Evolutionary conservation across 2,113 vertebrate species (phyloP).

Genomic region (Ramphastos sulfuratus): DNA sequence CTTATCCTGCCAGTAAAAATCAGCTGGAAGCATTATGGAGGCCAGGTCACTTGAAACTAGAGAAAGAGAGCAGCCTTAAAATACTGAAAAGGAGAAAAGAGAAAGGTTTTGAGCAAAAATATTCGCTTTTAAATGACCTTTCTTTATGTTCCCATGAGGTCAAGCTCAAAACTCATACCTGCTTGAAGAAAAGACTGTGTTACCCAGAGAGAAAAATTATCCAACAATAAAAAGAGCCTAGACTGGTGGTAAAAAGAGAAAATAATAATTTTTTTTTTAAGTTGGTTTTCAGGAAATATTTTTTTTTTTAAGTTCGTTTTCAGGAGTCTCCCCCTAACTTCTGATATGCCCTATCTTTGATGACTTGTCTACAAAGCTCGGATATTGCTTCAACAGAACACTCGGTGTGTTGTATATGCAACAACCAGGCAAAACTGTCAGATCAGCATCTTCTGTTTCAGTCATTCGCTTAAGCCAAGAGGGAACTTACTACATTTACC

Average conservation of each 20-base stretch:
- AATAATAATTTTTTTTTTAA: neutral
- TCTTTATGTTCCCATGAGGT: neutral
- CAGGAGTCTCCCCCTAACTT: neutral
- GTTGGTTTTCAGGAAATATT: neutral
- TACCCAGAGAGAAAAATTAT: neutral
- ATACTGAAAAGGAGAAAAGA: neutral
- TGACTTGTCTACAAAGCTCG: neutral
- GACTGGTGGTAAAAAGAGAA: neutral
- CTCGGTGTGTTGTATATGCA: neutral
- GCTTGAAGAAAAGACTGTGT: neutral
- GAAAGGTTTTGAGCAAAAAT: neutral
- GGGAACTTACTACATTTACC: neutral
- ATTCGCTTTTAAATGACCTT: neutral
- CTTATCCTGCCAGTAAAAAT: neutral
- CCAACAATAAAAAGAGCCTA: neutral
- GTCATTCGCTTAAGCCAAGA: neutral
- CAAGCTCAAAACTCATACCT: neutral
- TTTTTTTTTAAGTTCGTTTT: neutral
- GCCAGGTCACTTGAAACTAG: neutral
- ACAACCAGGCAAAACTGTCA: neutral
- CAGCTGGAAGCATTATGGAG: neutral
- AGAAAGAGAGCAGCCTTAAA: neutral
- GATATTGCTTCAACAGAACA: neutral
- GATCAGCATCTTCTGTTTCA: conserved; percentile 30
- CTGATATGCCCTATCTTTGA: neutral